Evolutionary conservation across 2,113 vertebrate species (phyloP).

Genomic region (Nothocercus nigrocapillus): DNA sequence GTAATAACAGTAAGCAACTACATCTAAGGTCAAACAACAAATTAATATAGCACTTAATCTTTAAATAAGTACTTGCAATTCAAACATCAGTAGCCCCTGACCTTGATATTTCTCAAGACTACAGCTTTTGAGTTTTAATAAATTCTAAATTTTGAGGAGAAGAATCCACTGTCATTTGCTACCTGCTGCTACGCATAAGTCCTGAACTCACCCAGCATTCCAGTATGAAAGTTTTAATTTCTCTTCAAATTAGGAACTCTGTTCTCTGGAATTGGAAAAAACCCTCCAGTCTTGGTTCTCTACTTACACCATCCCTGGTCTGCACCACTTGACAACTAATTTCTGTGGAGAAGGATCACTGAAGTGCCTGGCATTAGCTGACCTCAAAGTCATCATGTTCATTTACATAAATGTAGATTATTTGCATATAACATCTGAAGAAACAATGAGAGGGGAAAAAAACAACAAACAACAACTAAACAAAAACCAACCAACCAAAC

Average conservation of each 20-base stretch:
- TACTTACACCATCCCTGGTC: neutral
- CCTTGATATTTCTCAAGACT: neutral
- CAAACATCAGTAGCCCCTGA: neutral
- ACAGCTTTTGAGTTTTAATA: neutral
- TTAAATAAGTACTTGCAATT: neutral
- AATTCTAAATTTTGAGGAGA: neutral
- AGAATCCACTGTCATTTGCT: neutral
- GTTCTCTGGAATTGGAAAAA: neutral
- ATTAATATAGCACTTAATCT: neutral
- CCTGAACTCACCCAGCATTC: neutral
- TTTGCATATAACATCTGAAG: neutral
- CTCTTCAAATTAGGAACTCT: neutral
- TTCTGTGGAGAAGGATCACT: neutral
- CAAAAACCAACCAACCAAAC: no score
- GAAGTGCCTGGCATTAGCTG: neutral
- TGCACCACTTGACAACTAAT: neutral
- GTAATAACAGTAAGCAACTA: neutral
- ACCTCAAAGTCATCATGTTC: neutral
- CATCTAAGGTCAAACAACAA: neutral
- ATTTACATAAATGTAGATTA: neutral
- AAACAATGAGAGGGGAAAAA: neutral
- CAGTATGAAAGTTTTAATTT: neutral
- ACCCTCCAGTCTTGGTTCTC: neutral
- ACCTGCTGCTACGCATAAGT: neutral
- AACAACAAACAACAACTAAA: neutral